phyloP scores from a whole-genome alignment of 1,140 invertebrate species.

The Diorhabda elongata region DNA sequence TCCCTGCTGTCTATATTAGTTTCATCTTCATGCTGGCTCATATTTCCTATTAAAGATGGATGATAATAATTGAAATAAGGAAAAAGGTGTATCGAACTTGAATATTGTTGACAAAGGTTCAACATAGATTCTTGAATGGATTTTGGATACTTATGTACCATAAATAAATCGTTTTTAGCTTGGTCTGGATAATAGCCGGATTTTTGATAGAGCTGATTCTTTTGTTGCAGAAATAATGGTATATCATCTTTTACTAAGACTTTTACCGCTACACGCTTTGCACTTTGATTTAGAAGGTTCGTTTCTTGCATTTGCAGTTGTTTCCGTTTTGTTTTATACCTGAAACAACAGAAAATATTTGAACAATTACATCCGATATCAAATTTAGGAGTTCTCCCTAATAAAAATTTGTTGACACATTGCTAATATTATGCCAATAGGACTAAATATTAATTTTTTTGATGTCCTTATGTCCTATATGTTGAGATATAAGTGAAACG shows the following conservation, averaged over 20 bases:
- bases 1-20: slow-evolving; percentile 25
- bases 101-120: slow-evolving; percentile 45
- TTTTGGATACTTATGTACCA: slow-evolving; percentile 40
- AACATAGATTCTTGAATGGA: slow-evolving; percentile 45
- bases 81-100: slow-evolving; percentile 44
- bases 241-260: slow-evolving; percentile 81
- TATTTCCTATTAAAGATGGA: slow-evolving; percentile 37
- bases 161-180: slow-evolving; percentile 38
- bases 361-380: too few relatives aligned
- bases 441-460: not conserved
- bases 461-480: too few relatives aligned
- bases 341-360: slow-evolving; percentile 27
- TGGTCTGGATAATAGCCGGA: slow-evolving; percentile 33
- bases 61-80: slow-evolving; percentile 48
- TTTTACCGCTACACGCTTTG: slow-evolving; percentile 79
- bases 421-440: not conserved
- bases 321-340: slow-evolving; percentile 94
- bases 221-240: slow-evolving; percentile 45
- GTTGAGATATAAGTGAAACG: too few relatives aligned
- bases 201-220: slow-evolving; percentile 38
- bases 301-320: slow-evolving; percentile 77
- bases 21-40: slow-evolving; percentile 35
- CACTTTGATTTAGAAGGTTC: slow-evolving; percentile 57
- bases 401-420: not conserved
- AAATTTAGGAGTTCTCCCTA: too few relatives aligned